Evolutionary conservation across 2,113 vertebrate genomes (phyloP).

Genomic region (Lipophrys pholis): DNA sequence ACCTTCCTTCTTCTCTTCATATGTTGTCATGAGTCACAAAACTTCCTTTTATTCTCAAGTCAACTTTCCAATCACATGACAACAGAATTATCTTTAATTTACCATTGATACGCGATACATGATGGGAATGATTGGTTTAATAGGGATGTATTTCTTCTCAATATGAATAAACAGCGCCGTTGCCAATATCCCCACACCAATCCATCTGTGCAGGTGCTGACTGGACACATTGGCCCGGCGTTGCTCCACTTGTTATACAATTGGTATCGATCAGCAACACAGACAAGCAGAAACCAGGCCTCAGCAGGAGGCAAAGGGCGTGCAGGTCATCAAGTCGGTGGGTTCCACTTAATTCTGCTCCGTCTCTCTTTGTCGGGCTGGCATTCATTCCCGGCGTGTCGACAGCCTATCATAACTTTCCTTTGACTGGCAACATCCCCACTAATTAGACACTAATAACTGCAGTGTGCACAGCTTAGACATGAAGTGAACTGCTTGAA

Average conservation of each 20-base stretch:
- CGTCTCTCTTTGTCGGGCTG: constrained; percentile 35
- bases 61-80: constrained; percentile 28
- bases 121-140: constrained; percentile 22
- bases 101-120: constrained; percentile 36
- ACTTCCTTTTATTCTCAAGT: not conserved
- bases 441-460: constrained; percentile 50
- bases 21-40: not conserved
- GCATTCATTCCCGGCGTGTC: constrained; percentile 22
- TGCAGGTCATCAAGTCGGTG: constrained; percentile 15
- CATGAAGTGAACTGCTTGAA: constrained; percentile 33
- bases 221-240: constrained; percentile 58
- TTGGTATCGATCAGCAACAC: constrained; percentile 74
- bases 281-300: constrained; percentile 60
- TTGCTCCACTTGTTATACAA: constrained; percentile 70
- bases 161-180: constrained; percentile 51
- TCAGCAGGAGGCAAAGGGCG: constrained; percentile 35
- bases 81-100: constrained; percentile 47
- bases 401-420: constrained; percentile 56
- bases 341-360: constrained; percentile 48
- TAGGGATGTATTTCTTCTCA: constrained; percentile 41
- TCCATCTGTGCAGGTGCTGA: constrained; percentile 72
- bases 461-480: constrained; percentile 39
- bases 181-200: constrained; percentile 47
- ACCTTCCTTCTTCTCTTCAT: not conserved
- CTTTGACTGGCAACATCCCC: constrained; percentile 44